Percentiles rank a stretch among this genome's conserved stretches.
These are phyloP conservation scores for Meandrina meandrites DNA, from an alignment of 92 coral and sea anemone species.

Conservation along the genomic window DNA sequence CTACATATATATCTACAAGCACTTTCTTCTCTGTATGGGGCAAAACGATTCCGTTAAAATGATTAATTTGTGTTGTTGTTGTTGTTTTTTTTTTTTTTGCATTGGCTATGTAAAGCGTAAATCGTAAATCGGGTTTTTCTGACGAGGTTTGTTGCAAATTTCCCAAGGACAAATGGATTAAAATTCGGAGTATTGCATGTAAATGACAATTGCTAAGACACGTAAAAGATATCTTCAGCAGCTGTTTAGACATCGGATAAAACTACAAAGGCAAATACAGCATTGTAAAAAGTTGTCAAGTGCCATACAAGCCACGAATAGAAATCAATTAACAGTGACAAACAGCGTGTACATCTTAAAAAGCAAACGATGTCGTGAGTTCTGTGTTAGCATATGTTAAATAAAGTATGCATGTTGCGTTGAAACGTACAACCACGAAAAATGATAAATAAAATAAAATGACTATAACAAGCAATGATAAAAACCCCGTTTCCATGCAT, in stretches of 20 bases:
- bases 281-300: slow-evolving; percentile 26
- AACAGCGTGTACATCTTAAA: neutral
- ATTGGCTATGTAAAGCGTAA: neutral
- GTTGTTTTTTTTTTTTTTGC: no score
- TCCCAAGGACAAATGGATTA: neutral
- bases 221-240: slow-evolving; percentile 10
- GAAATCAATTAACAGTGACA: neutral
- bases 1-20: neutral
- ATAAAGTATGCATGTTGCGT: neutral
- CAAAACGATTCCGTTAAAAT: neutral
- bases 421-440: neutral
- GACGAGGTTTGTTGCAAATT: neutral
- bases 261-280: slow-evolving; percentile 26
- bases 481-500: neutral
- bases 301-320: neutral
- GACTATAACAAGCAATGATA: neutral
- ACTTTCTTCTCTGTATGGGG: neutral
- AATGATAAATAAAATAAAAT: neutral
- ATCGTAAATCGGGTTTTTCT: neutral
- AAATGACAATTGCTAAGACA: slow-evolving; percentile 8
- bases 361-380: neutral
- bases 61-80: neutral
- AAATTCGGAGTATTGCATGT: neutral
- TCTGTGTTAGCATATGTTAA: neutral
- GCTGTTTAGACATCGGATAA: slow-evolving; percentile 15